A percentile compares a stretch with the other conserved stretches of the same genome.
Conservation (phyloP, 2,888 invertebrate species). For the Acleris laterana region DNA sequence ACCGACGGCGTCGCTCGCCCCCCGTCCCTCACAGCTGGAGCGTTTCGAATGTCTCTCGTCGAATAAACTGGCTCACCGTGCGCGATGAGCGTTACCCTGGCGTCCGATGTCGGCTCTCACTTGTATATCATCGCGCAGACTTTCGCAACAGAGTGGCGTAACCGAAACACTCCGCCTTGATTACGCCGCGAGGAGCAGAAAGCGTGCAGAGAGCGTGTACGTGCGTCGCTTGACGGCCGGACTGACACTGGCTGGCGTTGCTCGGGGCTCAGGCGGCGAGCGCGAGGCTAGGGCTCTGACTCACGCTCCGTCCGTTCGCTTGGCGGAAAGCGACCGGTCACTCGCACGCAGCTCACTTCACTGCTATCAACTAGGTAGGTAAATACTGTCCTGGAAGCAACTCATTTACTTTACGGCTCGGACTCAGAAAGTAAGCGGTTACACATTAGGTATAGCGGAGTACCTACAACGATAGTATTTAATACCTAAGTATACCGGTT, state of each 20-base stretch:
- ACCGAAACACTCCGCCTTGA: constrained; percentile 75
- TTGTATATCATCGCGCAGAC: constrained; percentile 84
- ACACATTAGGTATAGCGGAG: too few species aligned
- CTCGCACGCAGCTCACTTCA: constrained; percentile 65
- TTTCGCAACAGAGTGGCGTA: constrained; percentile 81
- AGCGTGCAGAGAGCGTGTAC: constrained; percentile 47
- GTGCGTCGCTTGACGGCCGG: constrained; percentile 42
- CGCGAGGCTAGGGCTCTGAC: constrained; percentile 20
- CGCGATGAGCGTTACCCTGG: constrained; percentile 81
- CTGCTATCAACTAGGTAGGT: constrained; percentile 27
- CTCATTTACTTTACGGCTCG: too few species aligned
- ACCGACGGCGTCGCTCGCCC: constrained; percentile 79
- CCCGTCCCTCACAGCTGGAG: constrained; percentile 74
- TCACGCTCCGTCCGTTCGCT: not conserved
- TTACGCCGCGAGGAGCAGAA: constrained; percentile 63
- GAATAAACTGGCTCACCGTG: constrained; percentile 79
- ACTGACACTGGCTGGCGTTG: constrained; percentile 41
- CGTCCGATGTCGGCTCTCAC: constrained; percentile 78
- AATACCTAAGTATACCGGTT: too few species aligned
- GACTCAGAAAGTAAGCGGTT: too few species aligned
- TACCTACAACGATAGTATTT: too few species aligned
- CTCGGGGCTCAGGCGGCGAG: constrained; percentile 12
- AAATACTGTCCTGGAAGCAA: too few species aligned
- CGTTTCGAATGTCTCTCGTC: constrained; percentile 79
- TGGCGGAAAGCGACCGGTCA: constrained; percentile 18